Evolutionary conservation across 1,140 invertebrate species (phyloP).

Genomic region (Ooceraea biroi): DNA sequence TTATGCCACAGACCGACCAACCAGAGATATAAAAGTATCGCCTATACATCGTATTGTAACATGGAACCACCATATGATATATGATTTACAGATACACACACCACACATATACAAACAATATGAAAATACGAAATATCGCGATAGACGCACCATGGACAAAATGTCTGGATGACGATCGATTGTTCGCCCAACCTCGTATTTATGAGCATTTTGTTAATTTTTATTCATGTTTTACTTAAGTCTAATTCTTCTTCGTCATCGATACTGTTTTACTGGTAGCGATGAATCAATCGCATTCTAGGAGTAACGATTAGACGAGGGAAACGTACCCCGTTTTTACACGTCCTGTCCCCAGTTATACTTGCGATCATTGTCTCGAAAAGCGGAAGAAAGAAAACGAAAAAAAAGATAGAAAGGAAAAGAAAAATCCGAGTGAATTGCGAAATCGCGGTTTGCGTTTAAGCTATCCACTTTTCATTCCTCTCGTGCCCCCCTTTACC

Average conservation of each 20-base stretch:
- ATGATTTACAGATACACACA: slow-evolving; percentile 50
- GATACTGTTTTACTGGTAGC: slow-evolving; percentile 61
- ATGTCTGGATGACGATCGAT: slow-evolving; percentile 80
- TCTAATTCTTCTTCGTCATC: slow-evolving; percentile 78
- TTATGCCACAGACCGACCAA: slow-evolving; percentile 67
- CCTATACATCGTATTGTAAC: slow-evolving; percentile 58
- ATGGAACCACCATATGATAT: slow-evolving; percentile 8
- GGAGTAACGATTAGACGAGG: slow-evolving; percentile 78
- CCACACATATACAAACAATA: slow-evolving; percentile 42
- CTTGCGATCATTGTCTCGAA: slow-evolving; percentile 66
- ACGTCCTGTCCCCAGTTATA: slow-evolving; percentile 66
- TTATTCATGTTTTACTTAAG: slow-evolving; percentile 84
- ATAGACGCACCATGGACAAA: slow-evolving; percentile 61
- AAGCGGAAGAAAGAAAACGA: slow-evolving; percentile 30
- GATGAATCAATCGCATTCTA: slow-evolving; percentile 73
- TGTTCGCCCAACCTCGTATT: slow-evolving; percentile 83
- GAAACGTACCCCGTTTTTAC: slow-evolving; percentile 72
- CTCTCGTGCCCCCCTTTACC: slow-evolving; percentile 61
- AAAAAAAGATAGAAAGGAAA: slow-evolving; percentile 51
- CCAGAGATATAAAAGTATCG: slow-evolving; percentile 61
- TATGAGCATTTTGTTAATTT: slow-evolving; percentile 85
- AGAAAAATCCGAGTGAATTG: slow-evolving; percentile 41
- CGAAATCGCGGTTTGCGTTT: slow-evolving; percentile 45
- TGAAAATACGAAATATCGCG: slow-evolving; percentile 64
- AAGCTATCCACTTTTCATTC: slow-evolving; percentile 70